Conservation (phyloP, 1,140 invertebrate genomes). For the Ganaspis sp. region DNA sequence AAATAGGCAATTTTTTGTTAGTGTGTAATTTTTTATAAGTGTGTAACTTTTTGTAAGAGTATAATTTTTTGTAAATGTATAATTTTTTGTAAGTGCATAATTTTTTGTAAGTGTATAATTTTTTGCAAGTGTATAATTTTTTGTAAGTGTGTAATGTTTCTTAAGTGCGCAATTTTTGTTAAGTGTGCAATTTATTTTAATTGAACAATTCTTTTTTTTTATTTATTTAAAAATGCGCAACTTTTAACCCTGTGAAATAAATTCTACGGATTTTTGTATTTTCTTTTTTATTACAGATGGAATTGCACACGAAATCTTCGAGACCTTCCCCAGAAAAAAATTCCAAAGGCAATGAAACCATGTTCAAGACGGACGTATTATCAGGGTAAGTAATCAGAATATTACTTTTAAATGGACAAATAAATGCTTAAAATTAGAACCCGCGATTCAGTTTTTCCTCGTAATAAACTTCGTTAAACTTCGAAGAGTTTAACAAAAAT, state of each 20-base stretch:
- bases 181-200: not conserved
- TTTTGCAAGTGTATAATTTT: too few relatives aligned
- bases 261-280: too few relatives aligned
- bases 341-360: constrained; percentile 55
- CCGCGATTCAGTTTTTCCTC: not conserved
- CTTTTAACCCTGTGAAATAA: too few relatives aligned
- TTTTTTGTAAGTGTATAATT: too few relatives aligned
- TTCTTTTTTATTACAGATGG: constrained; percentile 64
- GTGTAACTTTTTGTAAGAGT: too few relatives aligned
- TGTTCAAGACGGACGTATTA: constrained; percentile 59
- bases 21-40: too few relatives aligned
- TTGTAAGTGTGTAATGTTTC: too few relatives aligned
- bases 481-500: too few relatives aligned
- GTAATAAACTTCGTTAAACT: not conserved
- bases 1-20: too few relatives aligned
- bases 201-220: not conserved
- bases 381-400: constrained; percentile 58
- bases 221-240: not conserved
- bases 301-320: constrained; percentile 64
- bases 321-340: constrained; percentile 58
- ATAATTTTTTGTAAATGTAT: too few relatives aligned
- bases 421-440: not conserved
- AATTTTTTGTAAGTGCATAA: too few relatives aligned
- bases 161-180: too few relatives aligned
- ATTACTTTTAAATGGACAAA: constrained; percentile 25